Evolutionary conservation across 2,113 vertebrate species (phyloP), one percentile per base, ranked within the genome.

Genomic region (Myanophis thanlyinensis): DNA sequence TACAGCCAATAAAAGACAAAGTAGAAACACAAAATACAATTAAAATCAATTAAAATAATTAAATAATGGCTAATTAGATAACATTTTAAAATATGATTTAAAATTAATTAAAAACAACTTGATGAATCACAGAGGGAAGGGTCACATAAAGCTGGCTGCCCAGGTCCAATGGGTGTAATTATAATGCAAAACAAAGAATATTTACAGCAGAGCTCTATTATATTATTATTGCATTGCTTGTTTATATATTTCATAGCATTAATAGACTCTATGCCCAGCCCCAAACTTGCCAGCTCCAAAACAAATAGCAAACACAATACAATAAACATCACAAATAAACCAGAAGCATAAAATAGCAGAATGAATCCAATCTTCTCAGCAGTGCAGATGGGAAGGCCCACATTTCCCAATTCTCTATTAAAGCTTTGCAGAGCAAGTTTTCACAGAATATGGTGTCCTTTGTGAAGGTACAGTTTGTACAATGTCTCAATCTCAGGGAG

Each of bases 371-470:
- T 86, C 85, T 89, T 18, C 53, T 47, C 52, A 89, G 88, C 84
- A 92, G 22, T 51, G 20, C 54, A 89, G 13, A 30, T 56, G 51
- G 53, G 47, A 35, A 44, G 56, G 52, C 35, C 62, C 46, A 44
- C 44, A 92, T 48, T 87, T 92, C 48, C 90, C 15, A 56, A 49
- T 88, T 94, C 90, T 89, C 53, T n/a, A 53, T 53, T 40, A 85
- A 91, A 94, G 6, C 30, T 94, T 84, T 67, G 87, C 88, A 53
- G 88, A 94, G 90, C 46, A 90, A 51, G 35, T 54, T 20, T 49
- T 85, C 13, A 4, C 35, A 49, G 93, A 90, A 92, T 85, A 52
- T 67, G 22, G 10, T 35, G 48, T 67, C 87, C 48, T 46, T 35
- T n/a, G 35, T 6, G 40, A 80, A 91, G 73, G 25, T 93, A 22